A percentile compares a stretch with the other conserved stretches of the same genome.
phyloP scores from a whole-genome alignment of 2,113 vertebrate genomes.

The Emydura subglobosa region DNA sequence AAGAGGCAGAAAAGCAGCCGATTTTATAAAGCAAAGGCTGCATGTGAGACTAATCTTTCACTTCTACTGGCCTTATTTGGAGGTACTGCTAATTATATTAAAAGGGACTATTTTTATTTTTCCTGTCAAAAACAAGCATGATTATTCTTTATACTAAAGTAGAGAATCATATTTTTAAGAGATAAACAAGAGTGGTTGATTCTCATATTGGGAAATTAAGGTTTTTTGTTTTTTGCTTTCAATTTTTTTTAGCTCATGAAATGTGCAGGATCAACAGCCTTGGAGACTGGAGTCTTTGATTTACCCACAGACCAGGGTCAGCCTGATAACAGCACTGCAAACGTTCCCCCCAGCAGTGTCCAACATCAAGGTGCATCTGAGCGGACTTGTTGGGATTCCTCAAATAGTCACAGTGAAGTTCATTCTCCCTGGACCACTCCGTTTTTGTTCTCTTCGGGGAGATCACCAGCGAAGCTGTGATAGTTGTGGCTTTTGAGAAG shows the following conservation, averaged over 20 bases:
- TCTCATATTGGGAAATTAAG: not conserved
- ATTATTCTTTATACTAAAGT: accelerated
- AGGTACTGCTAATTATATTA: slow-evolving; percentile 22
- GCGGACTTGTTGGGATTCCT: not conserved
- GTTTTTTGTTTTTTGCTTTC: not conserved
- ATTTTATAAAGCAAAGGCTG: not conserved
- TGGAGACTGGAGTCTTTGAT: not conserved
- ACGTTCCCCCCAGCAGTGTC: not conserved
- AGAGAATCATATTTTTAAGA: not conserved
- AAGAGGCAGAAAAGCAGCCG: slow-evolving; percentile 50
- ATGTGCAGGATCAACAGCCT: not conserved
- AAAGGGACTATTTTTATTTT: not conserved
- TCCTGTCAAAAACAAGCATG: not conserved
- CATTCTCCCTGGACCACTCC: not conserved
- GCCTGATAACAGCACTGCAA: not conserved
- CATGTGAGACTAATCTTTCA: not conserved
- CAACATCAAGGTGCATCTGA: not conserved
- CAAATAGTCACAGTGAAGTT: not conserved
- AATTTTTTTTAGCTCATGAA: not conserved
- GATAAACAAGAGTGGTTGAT: not conserved
- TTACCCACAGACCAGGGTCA: not conserved
- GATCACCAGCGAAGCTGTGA: not conserved
- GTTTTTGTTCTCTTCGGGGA: not conserved
- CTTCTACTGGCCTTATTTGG: slow-evolving; percentile 36
- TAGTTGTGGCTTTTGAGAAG: not conserved